A percentile compares a stretch with the other conserved stretches of the same genome.
These are phyloP conservation scores for Escarpia spicata DNA, from an alignment of 2,888 invertebrate genomes.

Conservation along the genomic window DNA sequence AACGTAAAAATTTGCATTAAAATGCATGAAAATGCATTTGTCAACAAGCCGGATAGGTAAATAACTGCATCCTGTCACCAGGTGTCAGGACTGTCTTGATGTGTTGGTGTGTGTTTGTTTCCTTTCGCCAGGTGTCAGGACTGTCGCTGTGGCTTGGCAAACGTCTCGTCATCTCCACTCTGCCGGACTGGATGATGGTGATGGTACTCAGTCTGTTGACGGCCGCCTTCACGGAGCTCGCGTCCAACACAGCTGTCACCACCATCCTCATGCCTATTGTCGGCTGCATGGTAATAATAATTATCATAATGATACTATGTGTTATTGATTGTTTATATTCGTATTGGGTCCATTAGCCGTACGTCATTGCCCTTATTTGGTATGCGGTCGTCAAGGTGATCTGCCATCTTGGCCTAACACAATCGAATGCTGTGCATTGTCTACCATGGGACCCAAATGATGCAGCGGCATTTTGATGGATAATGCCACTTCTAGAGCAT, in stretches of 20 bases:
- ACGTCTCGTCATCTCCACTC: conserved; percentile 35
- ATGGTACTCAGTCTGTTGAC: conserved; percentile 81
- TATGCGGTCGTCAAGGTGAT: too few relatives aligned
- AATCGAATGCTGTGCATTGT: too few relatives aligned
- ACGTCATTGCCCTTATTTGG: too few relatives aligned
- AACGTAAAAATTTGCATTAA: too few relatives aligned
- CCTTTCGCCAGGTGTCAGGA: conserved; percentile 39
- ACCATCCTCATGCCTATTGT: conserved; percentile 77
- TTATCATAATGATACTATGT: too few relatives aligned
- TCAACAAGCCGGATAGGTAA: background rate
- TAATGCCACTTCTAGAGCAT: too few relatives aligned
- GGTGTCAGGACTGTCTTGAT: conserved; percentile 43
- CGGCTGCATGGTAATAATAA: conserved; percentile 70
- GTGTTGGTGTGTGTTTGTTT: background rate
- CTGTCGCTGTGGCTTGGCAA: conserved; percentile 44
- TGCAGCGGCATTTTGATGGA: too few relatives aligned
- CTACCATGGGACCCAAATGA: too few relatives aligned
- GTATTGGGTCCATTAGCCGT: too few relatives aligned
- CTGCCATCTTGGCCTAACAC: too few relatives aligned
- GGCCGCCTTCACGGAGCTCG: conserved; percentile 86
- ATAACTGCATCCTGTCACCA: conserved; percentile 22
- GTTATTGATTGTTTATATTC: too few relatives aligned
- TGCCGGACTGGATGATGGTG: conserved; percentile 75
- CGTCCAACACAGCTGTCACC: conserved; percentile 90
- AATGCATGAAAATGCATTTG: background rate